Base-by-base conservation (phyloP, 2,888 invertebrate genomes). In the Prenolepis imparis region DNA sequence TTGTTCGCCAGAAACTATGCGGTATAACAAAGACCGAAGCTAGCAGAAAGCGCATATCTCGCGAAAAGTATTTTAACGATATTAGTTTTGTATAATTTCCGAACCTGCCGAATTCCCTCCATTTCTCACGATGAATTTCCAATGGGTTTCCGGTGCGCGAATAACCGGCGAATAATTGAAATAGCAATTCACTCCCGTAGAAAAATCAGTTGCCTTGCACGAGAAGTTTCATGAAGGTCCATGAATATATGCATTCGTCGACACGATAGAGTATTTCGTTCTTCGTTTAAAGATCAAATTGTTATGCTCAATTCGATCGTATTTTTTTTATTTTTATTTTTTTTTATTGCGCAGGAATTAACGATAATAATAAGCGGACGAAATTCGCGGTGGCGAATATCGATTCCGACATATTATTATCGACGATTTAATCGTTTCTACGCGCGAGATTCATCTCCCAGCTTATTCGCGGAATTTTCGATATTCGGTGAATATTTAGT, bases 401-500 rank as follows among this genome's bases (percentile, higher is more conserved):
- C 55, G 77, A 41, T 78, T 48, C 57, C 57, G 12, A 70, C 28
- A 24, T 83, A 61, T 61, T 83, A 61, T 61, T 64, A 67, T 74
- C 21, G 64, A 81, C 52, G 57, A 59, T 73, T 84, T 84, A 84
- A 88, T 88, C 81, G 83, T 77, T 63, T 64, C 57, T 18, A 66
- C n/a, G 59, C 63, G 41, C 59, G 36, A 66, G 52, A 61, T 63
- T 73, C 80, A 68, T 61, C 67, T 83, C 61, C 36, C 63, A 68
- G 59, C 59, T 61, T 64, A 72, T 80, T 80, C 59, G 72, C 36
- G 78, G 78, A 80, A 80, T 80, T 80, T 72, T 80, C 78, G 72
- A 80, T 72, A 80, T 80, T n/a, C 59, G n/a, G 24, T 18, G 78
- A 80, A 80, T 72, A 80, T 80, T 72, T 72, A 44, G 57, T 44